Evolutionary conservation across 1,140 invertebrate species (phyloP).

Genomic region (Agrilus planipennis): DNA sequence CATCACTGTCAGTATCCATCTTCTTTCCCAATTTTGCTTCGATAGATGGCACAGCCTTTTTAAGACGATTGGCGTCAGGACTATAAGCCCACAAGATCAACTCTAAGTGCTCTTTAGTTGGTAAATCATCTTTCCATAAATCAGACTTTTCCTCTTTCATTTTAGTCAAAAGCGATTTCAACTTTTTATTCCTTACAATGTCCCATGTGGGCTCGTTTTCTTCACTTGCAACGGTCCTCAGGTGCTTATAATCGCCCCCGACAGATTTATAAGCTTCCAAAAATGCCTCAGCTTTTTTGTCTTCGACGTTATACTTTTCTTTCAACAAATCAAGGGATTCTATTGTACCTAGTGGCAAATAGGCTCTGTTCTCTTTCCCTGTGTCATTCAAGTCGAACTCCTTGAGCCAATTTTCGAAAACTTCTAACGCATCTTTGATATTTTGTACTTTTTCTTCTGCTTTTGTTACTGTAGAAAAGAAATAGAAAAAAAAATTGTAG

Average conservation of each 20-base stretch:
- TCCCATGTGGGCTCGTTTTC: slow-evolving; percentile 47
- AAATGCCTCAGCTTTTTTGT: slow-evolving; percentile 35
- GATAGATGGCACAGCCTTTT: slow-evolving; percentile 28
- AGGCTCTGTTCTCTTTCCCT: slow-evolving; percentile 47
- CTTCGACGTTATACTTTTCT: slow-evolving; percentile 24
- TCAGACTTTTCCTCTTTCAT: slow-evolving; percentile 37
- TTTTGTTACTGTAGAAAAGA: slow-evolving; percentile 41
- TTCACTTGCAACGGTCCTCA: slow-evolving; percentile 43
- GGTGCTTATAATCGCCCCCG: slow-evolving; percentile 49
- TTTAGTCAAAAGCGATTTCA: slow-evolving; percentile 43
- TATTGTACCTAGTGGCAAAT: slow-evolving; percentile 37
- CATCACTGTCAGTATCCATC: slow-evolving; percentile 11
- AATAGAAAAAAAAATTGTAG: background rate
- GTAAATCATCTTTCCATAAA: slow-evolving; percentile 46
- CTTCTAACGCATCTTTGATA: slow-evolving; percentile 48
- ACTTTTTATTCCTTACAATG: slow-evolving; percentile 44
- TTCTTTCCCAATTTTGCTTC: slow-evolving; percentile 26
- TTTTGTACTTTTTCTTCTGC: slow-evolving; percentile 53
- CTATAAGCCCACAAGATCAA: slow-evolving; percentile 54
- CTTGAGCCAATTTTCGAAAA: slow-evolving; percentile 51
- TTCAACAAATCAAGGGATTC: slow-evolving; percentile 28
- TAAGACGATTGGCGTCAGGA: slow-evolving; percentile 41
- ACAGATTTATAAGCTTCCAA: slow-evolving; percentile 41
- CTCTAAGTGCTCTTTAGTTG: slow-evolving; percentile 45
- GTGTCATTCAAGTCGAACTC: slow-evolving; percentile 47